Conservation (phyloP, 2,113 vertebrate genomes). For the Colossoma macropomum region DNA sequence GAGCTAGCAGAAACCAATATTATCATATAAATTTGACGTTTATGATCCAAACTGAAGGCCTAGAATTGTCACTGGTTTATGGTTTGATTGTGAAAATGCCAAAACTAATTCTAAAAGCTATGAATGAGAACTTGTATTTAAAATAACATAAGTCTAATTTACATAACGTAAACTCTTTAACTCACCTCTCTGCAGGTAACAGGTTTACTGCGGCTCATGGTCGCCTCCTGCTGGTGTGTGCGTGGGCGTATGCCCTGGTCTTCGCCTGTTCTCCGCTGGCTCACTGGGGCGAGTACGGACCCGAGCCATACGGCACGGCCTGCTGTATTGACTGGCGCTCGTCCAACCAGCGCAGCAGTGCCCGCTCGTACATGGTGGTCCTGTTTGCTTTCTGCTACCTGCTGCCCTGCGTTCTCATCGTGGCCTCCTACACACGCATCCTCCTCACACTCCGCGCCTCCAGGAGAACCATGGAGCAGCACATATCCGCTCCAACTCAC, state of each 20-base stretch:
- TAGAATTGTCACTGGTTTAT: no score
- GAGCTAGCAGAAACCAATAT: no score
- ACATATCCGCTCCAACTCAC: slow-evolving; percentile 59
- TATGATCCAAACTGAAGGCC: no score
- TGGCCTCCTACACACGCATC: slow-evolving; percentile 78
- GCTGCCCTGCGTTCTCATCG: slow-evolving; percentile 76
- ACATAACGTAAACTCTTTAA: not conserved
- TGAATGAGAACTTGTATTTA: no score
- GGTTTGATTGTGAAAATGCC: no score
- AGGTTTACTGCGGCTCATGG: slow-evolving; percentile 72
- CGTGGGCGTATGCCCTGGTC: slow-evolving; percentile 77
- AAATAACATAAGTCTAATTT: no score
- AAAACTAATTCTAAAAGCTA: no score
- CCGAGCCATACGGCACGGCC: slow-evolving; percentile 82
- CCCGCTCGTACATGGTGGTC: slow-evolving; percentile 73
- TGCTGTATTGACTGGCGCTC: slow-evolving; percentile 82
- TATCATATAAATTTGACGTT: no score
- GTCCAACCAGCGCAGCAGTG: slow-evolving; percentile 63
- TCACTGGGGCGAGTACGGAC: slow-evolving; percentile 80
- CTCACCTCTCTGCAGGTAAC: slow-evolving; percentile 72
- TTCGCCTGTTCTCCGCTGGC: slow-evolving; percentile 78
- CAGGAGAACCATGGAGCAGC: slow-evolving; percentile 74
- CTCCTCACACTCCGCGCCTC: slow-evolving; percentile 76
- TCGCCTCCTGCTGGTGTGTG: slow-evolving; percentile 69
- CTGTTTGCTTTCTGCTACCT: slow-evolving; percentile 82